Conservation (phyloP, 2,888 invertebrate genomes). For the Rugalucina vietnamica region DNA sequence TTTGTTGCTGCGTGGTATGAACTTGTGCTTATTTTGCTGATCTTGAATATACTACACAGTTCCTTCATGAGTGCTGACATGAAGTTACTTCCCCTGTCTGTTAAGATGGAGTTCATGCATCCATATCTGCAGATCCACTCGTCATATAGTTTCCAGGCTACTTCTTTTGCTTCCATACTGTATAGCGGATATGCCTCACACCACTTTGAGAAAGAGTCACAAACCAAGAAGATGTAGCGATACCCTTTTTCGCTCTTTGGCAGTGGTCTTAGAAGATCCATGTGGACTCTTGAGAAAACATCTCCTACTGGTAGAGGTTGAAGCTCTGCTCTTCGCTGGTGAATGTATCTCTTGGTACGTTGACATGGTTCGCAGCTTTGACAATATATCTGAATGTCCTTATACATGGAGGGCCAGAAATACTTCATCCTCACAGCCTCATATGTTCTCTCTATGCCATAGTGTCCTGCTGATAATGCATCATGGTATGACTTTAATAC, state of each 20-base stretch:
- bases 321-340: too few species aligned
- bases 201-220: conserved; percentile 53
- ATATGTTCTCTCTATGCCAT: too few species aligned
- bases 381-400: too few species aligned
- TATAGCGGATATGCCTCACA: conserved; percentile 56
- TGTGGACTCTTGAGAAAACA: conserved; percentile 37
- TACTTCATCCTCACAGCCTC: too few species aligned
- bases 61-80: conserved; percentile 40
- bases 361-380: too few species aligned
- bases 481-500: too few species aligned
- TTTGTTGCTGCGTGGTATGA: conserved; percentile 41
- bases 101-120: conserved; percentile 29
- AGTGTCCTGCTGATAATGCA: too few species aligned
- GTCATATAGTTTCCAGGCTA: conserved; percentile 41
- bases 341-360: too few species aligned
- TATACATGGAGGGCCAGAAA: too few species aligned
- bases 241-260: conserved; percentile 33
- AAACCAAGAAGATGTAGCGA: conserved; percentile 53
- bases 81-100: conserved; percentile 55
- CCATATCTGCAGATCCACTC: conserved; percentile 49
- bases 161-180: conserved; percentile 38
- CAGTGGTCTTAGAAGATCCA: conserved; percentile 49
- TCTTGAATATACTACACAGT: conserved; percentile 42
- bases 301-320: too few species aligned
- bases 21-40: conserved; percentile 18